Evolutionary conservation across 2,113 vertebrate genomes (phyloP).

Genomic region (Ornithorhynchus anatinus): DNA sequence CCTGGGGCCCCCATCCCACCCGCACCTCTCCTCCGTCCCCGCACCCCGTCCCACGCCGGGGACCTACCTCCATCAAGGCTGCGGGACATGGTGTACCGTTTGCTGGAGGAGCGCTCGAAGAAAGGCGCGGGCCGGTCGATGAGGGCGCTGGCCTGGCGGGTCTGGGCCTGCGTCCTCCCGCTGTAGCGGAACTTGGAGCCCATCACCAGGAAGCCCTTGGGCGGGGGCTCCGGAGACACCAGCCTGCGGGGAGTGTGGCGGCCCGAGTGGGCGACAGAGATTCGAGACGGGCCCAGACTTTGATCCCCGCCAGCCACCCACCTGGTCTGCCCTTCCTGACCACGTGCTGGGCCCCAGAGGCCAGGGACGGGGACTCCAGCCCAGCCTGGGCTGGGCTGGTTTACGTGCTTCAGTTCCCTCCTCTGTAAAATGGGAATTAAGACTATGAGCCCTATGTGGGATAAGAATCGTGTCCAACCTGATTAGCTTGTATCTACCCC

Average conservation of each 20-base stretch:
- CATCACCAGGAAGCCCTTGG: slow-evolving; percentile 97
- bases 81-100: slow-evolving; percentile 93
- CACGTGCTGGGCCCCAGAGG: not conserved
- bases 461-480: too few relatives aligned
- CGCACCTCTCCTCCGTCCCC: not conserved
- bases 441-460: too few relatives aligned
- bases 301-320: not conserved
- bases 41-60: not conserved
- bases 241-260: slow-evolving; percentile 70
- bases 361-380: not conserved
- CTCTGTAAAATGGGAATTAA: too few relatives aligned
- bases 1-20: not conserved
- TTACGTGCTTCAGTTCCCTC: too few relatives aligned
- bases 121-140: slow-evolving; percentile 95
- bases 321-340: not conserved
- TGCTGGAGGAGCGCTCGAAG: slow-evolving; percentile 95
- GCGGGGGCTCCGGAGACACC: slow-evolving; percentile 94
- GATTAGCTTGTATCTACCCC: too few relatives aligned
- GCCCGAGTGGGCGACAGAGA: not conserved
- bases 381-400: too few relatives aligned
- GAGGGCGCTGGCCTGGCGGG: slow-evolving; percentile 92
- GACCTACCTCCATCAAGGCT: slow-evolving; percentile 93
- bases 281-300: not conserved
- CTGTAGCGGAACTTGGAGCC: slow-evolving; percentile 98
- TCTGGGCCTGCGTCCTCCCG: slow-evolving; percentile 95